These are phyloP conservation scores for Flabesymbios commensalis DNA, from an alignment of 2,888 invertebrate genomes.

Conservation along the genomic window DNA sequence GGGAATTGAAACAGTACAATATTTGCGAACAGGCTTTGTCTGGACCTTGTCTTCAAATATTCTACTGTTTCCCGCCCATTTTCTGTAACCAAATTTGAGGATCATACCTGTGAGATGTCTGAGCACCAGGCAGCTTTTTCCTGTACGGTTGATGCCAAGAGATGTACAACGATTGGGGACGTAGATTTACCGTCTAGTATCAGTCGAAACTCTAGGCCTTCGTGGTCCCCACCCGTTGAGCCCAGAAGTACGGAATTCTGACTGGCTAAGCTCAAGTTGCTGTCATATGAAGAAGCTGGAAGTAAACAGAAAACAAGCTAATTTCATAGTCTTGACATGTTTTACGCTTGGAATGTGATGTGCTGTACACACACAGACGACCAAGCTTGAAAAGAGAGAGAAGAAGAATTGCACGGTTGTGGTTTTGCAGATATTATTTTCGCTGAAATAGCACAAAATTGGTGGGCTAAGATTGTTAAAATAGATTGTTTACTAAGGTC, in stretches of 20 bases:
- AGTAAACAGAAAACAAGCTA: background rate
- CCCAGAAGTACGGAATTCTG: conserved; percentile 38
- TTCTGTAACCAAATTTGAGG: background rate
- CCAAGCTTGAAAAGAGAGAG: background rate
- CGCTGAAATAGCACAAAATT: no score
- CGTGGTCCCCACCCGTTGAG: conserved; percentile 55
- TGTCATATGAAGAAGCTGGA: conserved; percentile 55
- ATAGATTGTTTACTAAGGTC: no score
- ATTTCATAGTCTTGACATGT: background rate
- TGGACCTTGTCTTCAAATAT: no score
- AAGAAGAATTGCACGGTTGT: no score
- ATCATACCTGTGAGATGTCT: conserved; percentile 77
- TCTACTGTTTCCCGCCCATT: background rate
- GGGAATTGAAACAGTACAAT: no score
- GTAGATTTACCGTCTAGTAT: conserved; percentile 71
- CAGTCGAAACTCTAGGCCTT: conserved; percentile 75
- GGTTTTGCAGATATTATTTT: no score
- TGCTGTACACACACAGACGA: background rate
- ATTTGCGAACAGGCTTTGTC: no score
- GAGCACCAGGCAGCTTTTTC: conserved; percentile 94
- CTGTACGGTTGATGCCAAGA: conserved; percentile 76
- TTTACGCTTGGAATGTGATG: background rate
- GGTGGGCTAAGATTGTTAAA: no score
- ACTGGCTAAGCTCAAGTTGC: conserved; percentile 50
- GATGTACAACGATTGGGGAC: conserved; percentile 70